Base-by-base conservation (phyloP, 2,888 invertebrate genomes). In the Lobophora halterata region DNA sequence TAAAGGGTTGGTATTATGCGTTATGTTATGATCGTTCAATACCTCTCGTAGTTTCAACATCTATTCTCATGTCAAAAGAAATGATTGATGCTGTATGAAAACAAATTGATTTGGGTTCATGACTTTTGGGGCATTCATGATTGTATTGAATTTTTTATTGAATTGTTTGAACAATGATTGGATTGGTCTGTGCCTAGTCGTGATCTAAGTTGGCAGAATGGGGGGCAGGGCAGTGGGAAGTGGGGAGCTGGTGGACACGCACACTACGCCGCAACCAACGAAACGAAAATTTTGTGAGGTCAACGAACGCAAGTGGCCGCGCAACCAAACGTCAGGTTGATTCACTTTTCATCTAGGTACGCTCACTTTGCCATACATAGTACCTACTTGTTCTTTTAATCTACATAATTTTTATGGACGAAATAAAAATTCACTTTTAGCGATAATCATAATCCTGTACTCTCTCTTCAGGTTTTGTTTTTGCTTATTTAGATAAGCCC, bases 281-380 rank as follows among this genome's bases (percentile, higher is more conserved):
- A 85, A 85, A 86, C 83, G 79, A 87, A 87, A 87, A 88, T 88
- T n/a, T 87, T 79, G 86, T 79, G 76, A 79, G 87, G 81, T 86
- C 78, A 82, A 81, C 71, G 85, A 77, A 79, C 88, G 75, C 71
- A 58, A 78, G 76, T 82, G 80, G 82, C 87, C 86, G 83, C 80
- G 66, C 76, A 69, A 71, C 71, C 63, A 76, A 79, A 75, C 75
- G 71, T 76, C 81, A 82, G 76, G 77, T 82, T 86, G 86, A 85
- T 85, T 87, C 86, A 87, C 86, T 87, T 87, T 87, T 87, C 85
- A 83, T 85, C 79, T 71, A n/a, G n/a, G n/a, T n/a, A 73, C 80
- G 66, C 60, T 73, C 71, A 73, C 77, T 78, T 65, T 64, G 75
- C 68, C 66, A 69, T 74, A 66, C 65, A 61, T 65, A 61, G 64